Evolutionary conservation across 1,140 invertebrate genomes (phyloP).

Genomic region (Neotoxoptera formosana): DNA sequence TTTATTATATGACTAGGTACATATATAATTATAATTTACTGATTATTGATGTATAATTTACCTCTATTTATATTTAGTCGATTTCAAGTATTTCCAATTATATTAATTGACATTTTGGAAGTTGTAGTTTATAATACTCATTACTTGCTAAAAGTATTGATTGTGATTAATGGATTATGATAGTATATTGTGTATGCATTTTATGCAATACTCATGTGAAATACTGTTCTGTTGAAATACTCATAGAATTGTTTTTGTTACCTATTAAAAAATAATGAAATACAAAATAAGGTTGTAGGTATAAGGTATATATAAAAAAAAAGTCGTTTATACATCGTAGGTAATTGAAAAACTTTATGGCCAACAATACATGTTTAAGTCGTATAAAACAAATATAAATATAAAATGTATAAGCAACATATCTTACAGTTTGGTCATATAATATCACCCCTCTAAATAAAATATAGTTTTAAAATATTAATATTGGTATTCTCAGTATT

Average conservation of each 20-base stretch:
- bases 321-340: neutral
- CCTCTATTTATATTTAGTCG: neutral
- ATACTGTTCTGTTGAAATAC: neutral
- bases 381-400: slow-evolving; percentile 15
- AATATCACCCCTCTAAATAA: neutral
- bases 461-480: neutral
- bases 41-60: neutral
- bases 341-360: slow-evolving; percentile 40
- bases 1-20: neutral
- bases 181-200: neutral
- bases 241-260: neutral
- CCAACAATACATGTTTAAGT: neutral
- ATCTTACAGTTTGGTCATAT: neutral
- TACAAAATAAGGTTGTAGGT: neutral
- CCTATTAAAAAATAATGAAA: neutral
- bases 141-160: neutral
- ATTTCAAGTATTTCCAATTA: neutral
- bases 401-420: neutral
- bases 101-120: neutral
- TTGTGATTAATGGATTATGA: neutral
- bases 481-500: neutral
- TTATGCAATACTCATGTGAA: neutral
- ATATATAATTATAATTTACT: neutral
- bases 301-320: neutral
- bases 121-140: neutral